Evolutionary conservation across 2,113 vertebrate genomes (phyloP).

Genomic region (Phaethon lepturus): DNA sequence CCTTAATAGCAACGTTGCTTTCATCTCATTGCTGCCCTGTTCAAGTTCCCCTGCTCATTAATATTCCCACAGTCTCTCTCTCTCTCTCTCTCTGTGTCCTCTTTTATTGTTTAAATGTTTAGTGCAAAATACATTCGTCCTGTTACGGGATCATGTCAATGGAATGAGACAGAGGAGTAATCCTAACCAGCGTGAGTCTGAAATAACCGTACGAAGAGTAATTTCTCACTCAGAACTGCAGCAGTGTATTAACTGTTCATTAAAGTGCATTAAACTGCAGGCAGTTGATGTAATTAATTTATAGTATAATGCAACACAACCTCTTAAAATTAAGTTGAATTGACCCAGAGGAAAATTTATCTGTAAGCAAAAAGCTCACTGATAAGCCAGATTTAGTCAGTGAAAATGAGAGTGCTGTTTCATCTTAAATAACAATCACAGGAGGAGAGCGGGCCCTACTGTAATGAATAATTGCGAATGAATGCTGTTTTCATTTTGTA

Average conservation of each 20-base stretch:
- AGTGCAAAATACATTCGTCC: constrained; percentile 41
- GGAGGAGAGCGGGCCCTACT: background rate
- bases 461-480: constrained; percentile 44
- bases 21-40: constrained; percentile 47
- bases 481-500: constrained; percentile 36
- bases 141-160: constrained; percentile 47
- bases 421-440: constrained; percentile 36
- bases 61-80: constrained; percentile 23
- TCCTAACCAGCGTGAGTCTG: background rate
- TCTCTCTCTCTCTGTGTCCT: background rate
- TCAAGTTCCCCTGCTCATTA: constrained; percentile 49
- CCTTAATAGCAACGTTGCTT: constrained; percentile 54
- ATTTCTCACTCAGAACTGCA: constrained; percentile 24
- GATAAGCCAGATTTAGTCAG: constrained; percentile 19
- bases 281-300: constrained; percentile 57
- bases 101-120: constrained; percentile 66
- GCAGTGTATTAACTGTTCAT: constrained; percentile 2
- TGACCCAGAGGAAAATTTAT: constrained; percentile 16
- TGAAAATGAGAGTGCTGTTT: background rate
- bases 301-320: constrained; percentile 13
- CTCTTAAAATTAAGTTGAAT: constrained; percentile 49
- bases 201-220: background rate
- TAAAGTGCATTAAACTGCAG: constrained; percentile 5
- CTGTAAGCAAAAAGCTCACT: constrained; percentile 26
- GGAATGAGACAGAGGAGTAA: constrained; percentile 38